A percentile compares a stretch with the other conserved stretches of the same genome.
Evolutionary conservation across 2,888 invertebrate species (phyloP).

Genomic region (Terebella lapidaria): DNA sequence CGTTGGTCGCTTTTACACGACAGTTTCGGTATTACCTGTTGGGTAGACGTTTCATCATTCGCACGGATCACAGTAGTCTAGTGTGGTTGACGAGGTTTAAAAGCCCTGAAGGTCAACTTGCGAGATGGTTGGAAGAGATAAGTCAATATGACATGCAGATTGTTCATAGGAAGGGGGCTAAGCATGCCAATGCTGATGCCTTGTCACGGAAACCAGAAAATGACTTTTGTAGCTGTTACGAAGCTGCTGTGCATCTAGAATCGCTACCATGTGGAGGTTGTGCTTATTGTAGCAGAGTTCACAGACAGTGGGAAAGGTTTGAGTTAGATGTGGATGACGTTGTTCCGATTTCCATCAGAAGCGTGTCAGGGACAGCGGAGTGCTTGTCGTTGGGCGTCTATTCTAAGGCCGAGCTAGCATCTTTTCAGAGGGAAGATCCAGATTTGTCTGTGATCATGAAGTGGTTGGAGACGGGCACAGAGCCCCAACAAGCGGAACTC

Average conservation of each 20-base stretch:
- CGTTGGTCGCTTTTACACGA: too few relatives aligned
- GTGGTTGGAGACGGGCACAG: not conserved
- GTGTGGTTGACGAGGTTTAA: too few relatives aligned
- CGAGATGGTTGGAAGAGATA: too few relatives aligned
- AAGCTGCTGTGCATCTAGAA: not conserved
- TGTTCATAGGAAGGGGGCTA: too few relatives aligned
- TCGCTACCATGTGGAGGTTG: not conserved
- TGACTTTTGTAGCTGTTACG: not conserved
- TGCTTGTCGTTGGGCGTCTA: not conserved
- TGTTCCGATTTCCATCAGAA: not conserved
- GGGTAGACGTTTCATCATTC: too few relatives aligned
- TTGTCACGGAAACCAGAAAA: too few relatives aligned
- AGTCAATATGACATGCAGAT: too few relatives aligned
- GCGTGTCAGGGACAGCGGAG: not conserved
- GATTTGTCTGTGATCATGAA: not conserved
- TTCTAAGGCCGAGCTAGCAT: not conserved
- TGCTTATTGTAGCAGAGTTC: not conserved
- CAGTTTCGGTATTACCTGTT: too few relatives aligned
- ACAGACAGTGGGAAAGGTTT: not conserved
- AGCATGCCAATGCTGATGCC: too few relatives aligned
- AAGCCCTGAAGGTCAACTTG: too few relatives aligned
- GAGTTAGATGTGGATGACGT: not conserved
- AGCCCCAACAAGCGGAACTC: not conserved
- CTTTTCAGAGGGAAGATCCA: not conserved
- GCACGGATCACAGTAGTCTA: too few relatives aligned